Conservation (phyloP, 2,888 invertebrate species). For the Globia sparganii region DNA sequence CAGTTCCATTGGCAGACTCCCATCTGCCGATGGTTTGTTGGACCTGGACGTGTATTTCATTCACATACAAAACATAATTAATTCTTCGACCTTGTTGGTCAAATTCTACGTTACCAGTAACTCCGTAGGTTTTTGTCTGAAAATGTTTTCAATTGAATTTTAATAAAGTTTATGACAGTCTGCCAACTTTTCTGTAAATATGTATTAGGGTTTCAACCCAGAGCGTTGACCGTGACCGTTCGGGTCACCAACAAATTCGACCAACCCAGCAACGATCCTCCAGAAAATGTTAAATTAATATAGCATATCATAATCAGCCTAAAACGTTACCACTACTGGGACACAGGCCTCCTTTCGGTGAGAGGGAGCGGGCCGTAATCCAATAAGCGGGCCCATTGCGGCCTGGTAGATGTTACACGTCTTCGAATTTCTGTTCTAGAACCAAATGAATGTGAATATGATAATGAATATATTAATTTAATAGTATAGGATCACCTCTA, state of each 20-base stretch:
- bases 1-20: conserved; percentile 86
- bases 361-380: not conserved
- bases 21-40: conserved; percentile 80
- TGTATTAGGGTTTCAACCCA: not conserved
- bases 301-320: not conserved
- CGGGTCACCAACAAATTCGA: not conserved
- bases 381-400: not conserved
- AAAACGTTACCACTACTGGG: not conserved
- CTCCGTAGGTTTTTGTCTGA: conserved; percentile 92
- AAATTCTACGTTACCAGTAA: conserved; percentile 93
- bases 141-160: conserved; percentile 31
- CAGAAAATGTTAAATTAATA: not conserved
- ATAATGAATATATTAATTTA: not conserved
- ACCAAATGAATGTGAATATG: not conserved
- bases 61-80: conserved; percentile 93
- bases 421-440: no score
- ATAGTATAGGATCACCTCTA: conserved; percentile 73
- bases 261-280: not conserved
- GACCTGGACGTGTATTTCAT: conserved; percentile 86
- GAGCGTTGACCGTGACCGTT: not conserved
- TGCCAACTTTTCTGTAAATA: not conserved
- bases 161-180: not conserved
- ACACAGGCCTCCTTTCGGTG: not conserved
- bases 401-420: no score
- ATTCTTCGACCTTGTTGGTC: conserved; percentile 92